A percentile compares a stretch with the other conserved stretches of the same genome.
Evolutionary conservation across 2,888 invertebrate genomes (phyloP).

Genomic region (Pammene fasciana): DNA sequence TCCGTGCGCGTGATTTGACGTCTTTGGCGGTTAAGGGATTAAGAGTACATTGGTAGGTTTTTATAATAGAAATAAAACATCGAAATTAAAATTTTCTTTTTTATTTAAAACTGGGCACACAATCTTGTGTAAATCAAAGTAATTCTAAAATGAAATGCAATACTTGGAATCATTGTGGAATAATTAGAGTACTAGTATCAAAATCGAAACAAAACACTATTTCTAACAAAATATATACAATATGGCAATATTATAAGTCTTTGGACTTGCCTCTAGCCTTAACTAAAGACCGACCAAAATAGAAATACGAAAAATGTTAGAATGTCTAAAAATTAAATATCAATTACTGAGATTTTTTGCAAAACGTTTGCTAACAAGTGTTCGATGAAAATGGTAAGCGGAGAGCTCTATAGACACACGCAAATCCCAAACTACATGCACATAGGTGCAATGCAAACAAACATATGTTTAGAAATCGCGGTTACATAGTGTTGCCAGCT

Average conservation of each 20-base stretch:
- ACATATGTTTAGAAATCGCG: too few species aligned
- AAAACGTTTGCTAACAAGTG: too few species aligned
- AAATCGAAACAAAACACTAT: slow-evolving; percentile 39
- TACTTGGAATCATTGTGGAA: slow-evolving; percentile 30
- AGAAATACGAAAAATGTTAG: background rate
- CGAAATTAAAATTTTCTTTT: slow-evolving; percentile 50
- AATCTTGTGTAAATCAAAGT: slow-evolving; percentile 53
- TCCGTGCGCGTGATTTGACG: too few species aligned
- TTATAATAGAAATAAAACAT: slow-evolving; percentile 43
- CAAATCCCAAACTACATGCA: too few species aligned
- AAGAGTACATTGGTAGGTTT: too few species aligned
- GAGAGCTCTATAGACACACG: too few species aligned
- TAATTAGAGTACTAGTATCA: slow-evolving; percentile 8
- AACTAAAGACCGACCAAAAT: slow-evolving; percentile 27
- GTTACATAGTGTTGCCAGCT: too few species aligned
- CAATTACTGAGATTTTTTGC: too few species aligned
- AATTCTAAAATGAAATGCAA: slow-evolving; percentile 44
- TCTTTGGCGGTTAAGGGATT: too few species aligned
- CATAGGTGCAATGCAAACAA: too few species aligned
- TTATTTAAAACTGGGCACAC: slow-evolving; percentile 59
- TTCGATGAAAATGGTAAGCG: too few species aligned
- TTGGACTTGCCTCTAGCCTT: slow-evolving; percentile 60
- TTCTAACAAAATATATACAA: slow-evolving; percentile 69
- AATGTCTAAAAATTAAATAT: background rate
- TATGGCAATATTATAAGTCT: slow-evolving; percentile 71